Conservation (phyloP, 2,888 invertebrate species). For the Synergus gifuensis region DNA sequence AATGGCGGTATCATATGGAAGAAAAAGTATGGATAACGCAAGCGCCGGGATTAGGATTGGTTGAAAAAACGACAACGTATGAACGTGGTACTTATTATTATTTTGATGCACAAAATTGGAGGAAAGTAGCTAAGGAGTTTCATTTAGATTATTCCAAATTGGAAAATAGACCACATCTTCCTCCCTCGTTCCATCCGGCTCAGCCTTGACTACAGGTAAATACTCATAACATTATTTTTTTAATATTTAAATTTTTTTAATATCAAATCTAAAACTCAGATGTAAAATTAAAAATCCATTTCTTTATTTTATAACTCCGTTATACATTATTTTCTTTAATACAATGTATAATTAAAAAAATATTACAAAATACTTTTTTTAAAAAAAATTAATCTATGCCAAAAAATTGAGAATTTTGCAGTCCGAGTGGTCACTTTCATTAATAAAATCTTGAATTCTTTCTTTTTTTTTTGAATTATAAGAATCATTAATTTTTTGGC, state of each 20-base stretch:
- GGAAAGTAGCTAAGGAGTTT: constrained; percentile 99
- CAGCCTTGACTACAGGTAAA: constrained; percentile 77
- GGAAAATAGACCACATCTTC: constrained; percentile 93
- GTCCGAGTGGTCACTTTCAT: background rate
- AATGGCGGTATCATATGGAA: constrained; percentile 99
- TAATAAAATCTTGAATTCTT: background rate
- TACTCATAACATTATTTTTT: constrained; percentile 28
- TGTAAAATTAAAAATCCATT: background rate
- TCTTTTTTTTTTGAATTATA: background rate
- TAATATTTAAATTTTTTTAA: constrained; percentile 30
- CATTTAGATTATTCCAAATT: constrained; percentile 99
- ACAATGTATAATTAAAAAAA: background rate
- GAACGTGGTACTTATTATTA: constrained; percentile 99
- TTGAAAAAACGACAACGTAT: constrained; percentile 97
- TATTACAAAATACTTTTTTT: background rate
- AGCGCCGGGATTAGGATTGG: constrained; percentile 95
- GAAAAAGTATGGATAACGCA: constrained; percentile 99
- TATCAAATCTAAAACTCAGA: background rate
- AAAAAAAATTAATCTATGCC: background rate
- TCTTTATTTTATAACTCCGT: background rate
- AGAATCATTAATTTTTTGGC: background rate
- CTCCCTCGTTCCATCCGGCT: constrained; percentile 83
- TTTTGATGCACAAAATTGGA: constrained; percentile 99
- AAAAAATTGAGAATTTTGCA: background rate
- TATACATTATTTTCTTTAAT: background rate